Evolutionary conservation across 2,113 vertebrate genomes (phyloP).

Genomic region (Elaphurus davidianus): DNA sequence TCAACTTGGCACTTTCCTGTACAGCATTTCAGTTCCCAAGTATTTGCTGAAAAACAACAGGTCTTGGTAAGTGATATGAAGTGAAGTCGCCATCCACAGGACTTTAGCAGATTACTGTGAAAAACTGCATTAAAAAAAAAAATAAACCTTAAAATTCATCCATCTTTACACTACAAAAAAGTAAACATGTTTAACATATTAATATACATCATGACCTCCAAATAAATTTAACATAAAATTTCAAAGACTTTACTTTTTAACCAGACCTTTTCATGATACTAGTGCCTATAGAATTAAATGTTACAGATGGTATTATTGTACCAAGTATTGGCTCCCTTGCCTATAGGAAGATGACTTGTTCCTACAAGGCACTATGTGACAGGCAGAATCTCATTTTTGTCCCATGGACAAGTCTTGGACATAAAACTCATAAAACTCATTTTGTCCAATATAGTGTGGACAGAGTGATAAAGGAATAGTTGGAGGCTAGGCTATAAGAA

Average conservation of each 20-base stretch:
- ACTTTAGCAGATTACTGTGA: conserved; percentile 49
- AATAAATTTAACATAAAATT: neutral
- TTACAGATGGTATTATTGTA: neutral
- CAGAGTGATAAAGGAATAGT: neutral
- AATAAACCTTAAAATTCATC: neutral
- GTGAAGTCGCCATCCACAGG: conserved; percentile 65
- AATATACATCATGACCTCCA: neutral
- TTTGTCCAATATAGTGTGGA: neutral
- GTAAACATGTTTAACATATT: neutral
- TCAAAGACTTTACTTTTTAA: neutral
- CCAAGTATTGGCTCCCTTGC: neutral
- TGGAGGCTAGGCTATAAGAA: neutral
- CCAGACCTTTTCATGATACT: neutral
- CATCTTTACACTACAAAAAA: neutral
- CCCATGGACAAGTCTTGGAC: neutral
- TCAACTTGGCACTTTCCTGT: neutral
- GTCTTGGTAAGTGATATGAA: conserved; percentile 61
- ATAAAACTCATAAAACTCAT: neutral
- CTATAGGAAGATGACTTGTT: neutral
- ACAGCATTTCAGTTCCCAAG: conserved; percentile 49
- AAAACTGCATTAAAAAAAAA: conserved; percentile 23
- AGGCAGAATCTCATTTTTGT: neutral
- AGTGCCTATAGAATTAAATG: neutral
- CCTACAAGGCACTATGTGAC: neutral
- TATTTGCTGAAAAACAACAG: conserved; percentile 46